Evolutionary conservation across 92 coral and sea anemone genomes (phyloP).

Genomic region (Porites lobata): DNA sequence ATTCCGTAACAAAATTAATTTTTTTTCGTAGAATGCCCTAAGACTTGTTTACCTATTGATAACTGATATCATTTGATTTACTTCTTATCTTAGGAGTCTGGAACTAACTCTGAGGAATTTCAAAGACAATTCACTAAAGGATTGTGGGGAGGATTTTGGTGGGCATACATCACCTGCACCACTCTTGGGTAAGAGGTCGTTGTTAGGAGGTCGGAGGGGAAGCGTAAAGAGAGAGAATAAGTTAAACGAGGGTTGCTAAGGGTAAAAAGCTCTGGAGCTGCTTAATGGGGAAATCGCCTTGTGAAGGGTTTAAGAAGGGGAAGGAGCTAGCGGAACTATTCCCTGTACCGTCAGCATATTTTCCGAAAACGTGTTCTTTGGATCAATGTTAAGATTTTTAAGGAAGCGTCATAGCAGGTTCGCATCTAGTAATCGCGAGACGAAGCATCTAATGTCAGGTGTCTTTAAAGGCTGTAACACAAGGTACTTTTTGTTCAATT

Average conservation of each 20-base stretch:
- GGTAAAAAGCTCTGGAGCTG: not conserved
- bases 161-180: conserved; percentile 66
- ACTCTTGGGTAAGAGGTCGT: conserved; percentile 61
- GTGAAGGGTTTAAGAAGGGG: not conserved
- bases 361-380: too few relatives aligned
- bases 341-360: too few relatives aligned
- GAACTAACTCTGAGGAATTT: conserved; percentile 40
- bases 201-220: not conserved
- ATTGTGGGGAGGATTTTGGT: conserved; percentile 62
- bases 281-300: not conserved
- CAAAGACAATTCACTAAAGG: conserved; percentile 52
- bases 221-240: not conserved
- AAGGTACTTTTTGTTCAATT: not conserved
- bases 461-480: not conserved
- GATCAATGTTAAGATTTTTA: too few relatives aligned
- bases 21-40: not conserved
- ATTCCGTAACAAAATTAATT: too few relatives aligned
- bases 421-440: not conserved
- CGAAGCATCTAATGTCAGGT: not conserved
- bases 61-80: not conserved
- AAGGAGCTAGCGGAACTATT: too few relatives aligned
- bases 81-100: conserved; percentile 33
- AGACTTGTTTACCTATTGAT: not conserved
- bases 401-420: not conserved
- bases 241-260: not conserved